Conservation (phyloP, 2,113 vertebrate genomes). For the Prunella himalayana region DNA sequence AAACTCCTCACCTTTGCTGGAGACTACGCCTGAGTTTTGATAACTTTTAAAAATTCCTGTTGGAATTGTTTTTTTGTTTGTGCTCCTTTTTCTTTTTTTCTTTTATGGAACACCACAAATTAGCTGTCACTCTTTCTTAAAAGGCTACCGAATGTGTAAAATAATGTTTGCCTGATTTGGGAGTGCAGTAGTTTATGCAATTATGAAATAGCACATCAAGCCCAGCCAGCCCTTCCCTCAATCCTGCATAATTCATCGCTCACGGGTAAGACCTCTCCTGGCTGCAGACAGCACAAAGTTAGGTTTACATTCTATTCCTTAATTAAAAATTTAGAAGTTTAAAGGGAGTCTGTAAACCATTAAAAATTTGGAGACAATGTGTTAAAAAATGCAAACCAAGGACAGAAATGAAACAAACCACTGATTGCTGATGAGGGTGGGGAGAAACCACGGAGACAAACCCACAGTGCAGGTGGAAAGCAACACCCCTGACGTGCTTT, state of each 20-base stretch:
- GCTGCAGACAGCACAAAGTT: slow-evolving; percentile 36
- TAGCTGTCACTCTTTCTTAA: slow-evolving; percentile 31
- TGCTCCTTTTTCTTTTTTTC: background rate
- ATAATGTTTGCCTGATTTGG: slow-evolving; percentile 38
- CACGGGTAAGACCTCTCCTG: slow-evolving; percentile 38
- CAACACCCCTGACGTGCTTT: fast-evolving
- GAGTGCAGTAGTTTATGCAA: slow-evolving; percentile 56
- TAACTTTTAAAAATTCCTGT: background rate
- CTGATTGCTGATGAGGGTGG: background rate
- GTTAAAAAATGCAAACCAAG: background rate
- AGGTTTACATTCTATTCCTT: slow-evolving; percentile 24
- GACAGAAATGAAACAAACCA: background rate
- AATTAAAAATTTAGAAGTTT: slow-evolving; percentile 63
- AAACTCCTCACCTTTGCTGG: background rate
- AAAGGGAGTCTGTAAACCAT: slow-evolving; percentile 1
- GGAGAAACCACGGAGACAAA: background rate
- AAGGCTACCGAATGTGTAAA: slow-evolving; percentile 53
- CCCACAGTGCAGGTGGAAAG: background rate
- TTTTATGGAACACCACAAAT: slow-evolving; percentile 11
- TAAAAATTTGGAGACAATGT: background rate
- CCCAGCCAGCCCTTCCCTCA: slow-evolving; percentile 7
- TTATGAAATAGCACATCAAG: slow-evolving; percentile 57
- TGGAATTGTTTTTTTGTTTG: background rate
- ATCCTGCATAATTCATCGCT: slow-evolving; percentile 64
- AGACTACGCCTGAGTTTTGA: background rate